These are phyloP conservation scores for Microtus richardsoni DNA, from an alignment of 2,113 vertebrate species.

Conservation along the genomic window DNA sequence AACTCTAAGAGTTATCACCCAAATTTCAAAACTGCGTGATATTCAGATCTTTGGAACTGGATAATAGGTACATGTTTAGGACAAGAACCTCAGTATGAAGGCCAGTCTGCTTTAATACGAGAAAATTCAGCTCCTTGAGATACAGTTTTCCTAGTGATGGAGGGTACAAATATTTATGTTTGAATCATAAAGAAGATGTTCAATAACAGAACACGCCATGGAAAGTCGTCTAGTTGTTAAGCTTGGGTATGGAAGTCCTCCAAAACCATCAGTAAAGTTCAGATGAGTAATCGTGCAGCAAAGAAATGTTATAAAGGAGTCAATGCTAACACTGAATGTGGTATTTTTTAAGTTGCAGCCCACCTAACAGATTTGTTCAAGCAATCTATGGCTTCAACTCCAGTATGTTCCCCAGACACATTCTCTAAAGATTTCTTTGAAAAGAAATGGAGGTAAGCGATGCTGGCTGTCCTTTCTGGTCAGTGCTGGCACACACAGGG, in stretches of 20 bases:
- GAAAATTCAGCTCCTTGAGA: neutral
- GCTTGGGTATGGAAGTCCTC: neutral
- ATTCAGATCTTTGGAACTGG: neutral
- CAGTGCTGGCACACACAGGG: neutral
- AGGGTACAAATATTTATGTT: neutral
- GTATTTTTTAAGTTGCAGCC: conserved; percentile 80
- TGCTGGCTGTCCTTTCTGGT: neutral
- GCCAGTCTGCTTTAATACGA: neutral
- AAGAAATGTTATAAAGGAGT: neutral
- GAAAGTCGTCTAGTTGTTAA: neutral
- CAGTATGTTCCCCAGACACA: neutral
- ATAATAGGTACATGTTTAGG: neutral
- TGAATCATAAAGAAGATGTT: neutral
- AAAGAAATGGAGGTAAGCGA: conserved; percentile 82
- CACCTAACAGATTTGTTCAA: conserved; percentile 81
- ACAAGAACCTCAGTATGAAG: conserved; percentile 2
- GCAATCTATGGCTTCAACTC: conserved; percentile 60
- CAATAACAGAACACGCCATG: neutral
- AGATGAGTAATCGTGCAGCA: neutral
- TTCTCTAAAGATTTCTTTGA: conserved; percentile 24
- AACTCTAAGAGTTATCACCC: neutral
- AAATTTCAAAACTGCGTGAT: neutral
- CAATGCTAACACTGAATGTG: neutral
- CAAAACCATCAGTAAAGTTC: neutral
- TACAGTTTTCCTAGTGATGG: neutral